Evolutionary conservation across 2,113 vertebrate genomes (phyloP).

Genomic region (Beaufortia kweichowensis): DNA sequence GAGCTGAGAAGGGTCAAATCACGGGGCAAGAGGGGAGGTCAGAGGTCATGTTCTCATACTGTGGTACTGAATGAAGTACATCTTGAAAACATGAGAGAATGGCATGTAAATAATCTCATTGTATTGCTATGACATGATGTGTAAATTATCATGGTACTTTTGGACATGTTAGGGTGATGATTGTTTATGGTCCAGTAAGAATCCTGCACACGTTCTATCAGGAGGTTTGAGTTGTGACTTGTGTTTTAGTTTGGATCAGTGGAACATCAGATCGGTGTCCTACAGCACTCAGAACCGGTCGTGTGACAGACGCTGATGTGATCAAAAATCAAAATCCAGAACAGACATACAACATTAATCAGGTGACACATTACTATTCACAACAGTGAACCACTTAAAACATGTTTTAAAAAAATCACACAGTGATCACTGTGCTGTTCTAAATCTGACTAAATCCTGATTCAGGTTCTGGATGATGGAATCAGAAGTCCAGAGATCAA

Average conservation of each 20-base stretch:
- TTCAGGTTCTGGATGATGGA: neutral
- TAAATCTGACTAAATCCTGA: neutral
- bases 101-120: too few species aligned
- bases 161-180: neutral
- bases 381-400: too few species aligned
- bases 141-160: too few species aligned
- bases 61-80: neutral
- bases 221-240: neutral
- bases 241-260: conserved; percentile 2
- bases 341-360: neutral
- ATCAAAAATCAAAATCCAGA: neutral
- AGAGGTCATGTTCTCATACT: neutral
- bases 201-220: too few species aligned
- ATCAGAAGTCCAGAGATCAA: neutral
- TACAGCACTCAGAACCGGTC: neutral
- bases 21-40: conserved; percentile 63
- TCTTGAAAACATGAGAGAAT: neutral
- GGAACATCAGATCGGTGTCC: neutral
- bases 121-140: neutral
- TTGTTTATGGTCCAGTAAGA: neutral
- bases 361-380: neutral
- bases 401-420: neutral
- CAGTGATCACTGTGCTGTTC: neutral
- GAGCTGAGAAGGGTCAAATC: conserved; percentile 65
- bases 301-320: too few species aligned